These are phyloP conservation scores for Philaethria dido DNA, from an alignment of 2,888 invertebrate species.

Conservation along the genomic window DNA sequence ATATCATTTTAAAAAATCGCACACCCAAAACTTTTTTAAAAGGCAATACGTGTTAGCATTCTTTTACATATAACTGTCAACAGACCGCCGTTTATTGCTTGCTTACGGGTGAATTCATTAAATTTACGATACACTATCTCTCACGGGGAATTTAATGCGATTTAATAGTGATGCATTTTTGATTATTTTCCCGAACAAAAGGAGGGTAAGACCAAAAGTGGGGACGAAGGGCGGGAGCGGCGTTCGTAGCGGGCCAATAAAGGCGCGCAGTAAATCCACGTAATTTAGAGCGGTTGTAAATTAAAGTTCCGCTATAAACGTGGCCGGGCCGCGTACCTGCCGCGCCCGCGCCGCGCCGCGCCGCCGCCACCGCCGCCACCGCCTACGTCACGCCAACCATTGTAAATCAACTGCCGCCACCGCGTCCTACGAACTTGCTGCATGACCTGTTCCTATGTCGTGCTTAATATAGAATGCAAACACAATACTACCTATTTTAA, in stretches of 20 bases:
- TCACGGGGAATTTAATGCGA: slow-evolving; percentile 40
- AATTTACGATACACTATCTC: slow-evolving; percentile 37
- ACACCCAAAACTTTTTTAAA: neutral
- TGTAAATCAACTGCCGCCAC: slow-evolving; percentile 61
- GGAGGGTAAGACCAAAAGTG: slow-evolving; percentile 57
- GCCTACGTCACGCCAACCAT: slow-evolving; percentile 53
- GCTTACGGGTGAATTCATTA: slow-evolving; percentile 35
- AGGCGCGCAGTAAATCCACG: slow-evolving; percentile 82
- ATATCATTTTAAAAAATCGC: neutral
- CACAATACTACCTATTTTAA: neutral
- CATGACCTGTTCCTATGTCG: slow-evolving; percentile 26
- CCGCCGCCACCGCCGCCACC: slow-evolving; percentile 48
- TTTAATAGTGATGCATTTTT: slow-evolving; percentile 47
- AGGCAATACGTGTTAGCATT: slow-evolving; percentile 1
- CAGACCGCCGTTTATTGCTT: slow-evolving; percentile 31
- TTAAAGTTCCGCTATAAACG: slow-evolving; percentile 82
- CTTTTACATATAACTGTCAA: slow-evolving; percentile 25
- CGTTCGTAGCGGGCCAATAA: slow-evolving; percentile 79
- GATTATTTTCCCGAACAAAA: slow-evolving; percentile 51
- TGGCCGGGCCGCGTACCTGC: slow-evolving; percentile 73
- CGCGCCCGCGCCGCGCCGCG: slow-evolving; percentile 61
- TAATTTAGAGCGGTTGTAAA: slow-evolving; percentile 82
- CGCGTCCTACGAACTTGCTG: slow-evolving; percentile 46
- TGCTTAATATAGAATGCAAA: slow-evolving; percentile 10
- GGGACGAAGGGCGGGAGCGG: slow-evolving; percentile 60